Percentiles rank a stretch among this genome's conserved stretches.
Conservation (phyloP, 2,888 invertebrate genomes). For the Acrocera orbiculus region DNA sequence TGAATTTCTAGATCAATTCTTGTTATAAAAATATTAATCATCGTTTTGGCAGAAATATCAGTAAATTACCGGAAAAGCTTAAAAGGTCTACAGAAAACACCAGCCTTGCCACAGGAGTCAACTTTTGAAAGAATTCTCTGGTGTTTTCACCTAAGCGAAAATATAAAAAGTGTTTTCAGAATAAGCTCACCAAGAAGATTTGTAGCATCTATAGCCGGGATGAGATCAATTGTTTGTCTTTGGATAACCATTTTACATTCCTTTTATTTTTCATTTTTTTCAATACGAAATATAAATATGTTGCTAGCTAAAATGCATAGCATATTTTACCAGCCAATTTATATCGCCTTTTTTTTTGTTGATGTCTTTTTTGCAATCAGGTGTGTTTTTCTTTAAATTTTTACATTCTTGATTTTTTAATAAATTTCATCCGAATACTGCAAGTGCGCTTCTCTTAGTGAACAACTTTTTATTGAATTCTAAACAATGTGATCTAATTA, state of each 20-base stretch:
- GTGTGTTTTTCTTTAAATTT: conserved; percentile 11
- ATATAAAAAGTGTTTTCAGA: conserved; percentile 14
- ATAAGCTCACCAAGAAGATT: conserved; percentile 16
- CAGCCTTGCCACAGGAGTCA: conserved; percentile 1
- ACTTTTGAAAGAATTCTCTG: conserved; percentile 16
- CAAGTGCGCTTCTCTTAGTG: conserved; percentile 19
- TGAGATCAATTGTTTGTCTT: conserved; percentile 19
- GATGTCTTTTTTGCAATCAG: conserved; percentile 23
- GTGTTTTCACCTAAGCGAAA: conserved; percentile 18
- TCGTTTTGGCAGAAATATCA: conserved; percentile 15
- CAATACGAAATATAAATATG: conserved; percentile 18
- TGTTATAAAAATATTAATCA: conserved; percentile 10
- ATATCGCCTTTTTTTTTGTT: conserved; percentile 21
- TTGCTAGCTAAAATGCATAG: conserved; percentile 19
- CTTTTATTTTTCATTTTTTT: conserved; percentile 21
- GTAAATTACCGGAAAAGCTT: conserved; percentile 11
- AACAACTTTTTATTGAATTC: conserved; percentile 20
- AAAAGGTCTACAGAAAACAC: conserved; percentile 7
- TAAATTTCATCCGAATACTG: conserved; percentile 1
- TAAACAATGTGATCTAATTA: conserved; percentile 14
- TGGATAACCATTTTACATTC: conserved; percentile 23
- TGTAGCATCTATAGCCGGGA: conserved; percentile 18
- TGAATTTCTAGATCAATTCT: conserved; percentile 1
- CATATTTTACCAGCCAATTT: conserved; percentile 18
- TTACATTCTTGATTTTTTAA: not conserved